phyloP scores from a whole-genome alignment of 2,888 invertebrate species.

The Epirrita christyi region DNA sequence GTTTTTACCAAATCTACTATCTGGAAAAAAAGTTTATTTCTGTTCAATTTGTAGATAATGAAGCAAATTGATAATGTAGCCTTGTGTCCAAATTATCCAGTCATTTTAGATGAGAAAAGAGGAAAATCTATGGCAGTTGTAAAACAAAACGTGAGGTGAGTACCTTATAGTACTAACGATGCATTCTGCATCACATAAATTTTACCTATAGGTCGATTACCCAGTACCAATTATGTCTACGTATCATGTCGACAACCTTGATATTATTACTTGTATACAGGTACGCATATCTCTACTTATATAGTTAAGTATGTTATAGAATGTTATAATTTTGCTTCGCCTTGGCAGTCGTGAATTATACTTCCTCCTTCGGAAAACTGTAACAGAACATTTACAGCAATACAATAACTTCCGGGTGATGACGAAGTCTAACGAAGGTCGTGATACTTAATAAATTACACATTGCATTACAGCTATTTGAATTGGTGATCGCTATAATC shows the following conservation, averaged over 20 bases:
- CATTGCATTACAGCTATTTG: conserved; percentile 30
- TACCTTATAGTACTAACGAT: too few relatives aligned
- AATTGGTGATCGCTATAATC: background rate
- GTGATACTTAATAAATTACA: conserved; percentile 53
- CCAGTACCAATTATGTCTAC: conserved; percentile 5
- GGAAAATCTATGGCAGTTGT: too few relatives aligned
- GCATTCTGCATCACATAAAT: too few relatives aligned
- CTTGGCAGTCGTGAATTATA: conserved; percentile 68
- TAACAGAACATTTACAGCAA: conserved; percentile 72
- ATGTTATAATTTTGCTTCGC: conserved; percentile 71
- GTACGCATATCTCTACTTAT: conserved; percentile 4
- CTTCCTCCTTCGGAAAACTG: conserved; percentile 82
- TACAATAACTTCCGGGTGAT: conserved; percentile 75
- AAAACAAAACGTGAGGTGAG: too few relatives aligned
- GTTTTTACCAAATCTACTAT: too few relatives aligned
- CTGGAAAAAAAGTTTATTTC: too few relatives aligned
- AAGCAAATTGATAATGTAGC: too few relatives aligned
- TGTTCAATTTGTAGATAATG: too few relatives aligned
- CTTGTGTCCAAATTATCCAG: too few relatives aligned
- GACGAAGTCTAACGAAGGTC: conserved; percentile 72
- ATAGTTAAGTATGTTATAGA: conserved; percentile 40
- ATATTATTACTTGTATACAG: conserved; percentile 22
- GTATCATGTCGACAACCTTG: conserved; percentile 26
- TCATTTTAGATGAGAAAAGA: too few relatives aligned
- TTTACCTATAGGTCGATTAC: background rate